phyloP scores from a whole-genome alignment of 2,797 vertebrate genomes.

The Halcyon leucocephala region DNA sequence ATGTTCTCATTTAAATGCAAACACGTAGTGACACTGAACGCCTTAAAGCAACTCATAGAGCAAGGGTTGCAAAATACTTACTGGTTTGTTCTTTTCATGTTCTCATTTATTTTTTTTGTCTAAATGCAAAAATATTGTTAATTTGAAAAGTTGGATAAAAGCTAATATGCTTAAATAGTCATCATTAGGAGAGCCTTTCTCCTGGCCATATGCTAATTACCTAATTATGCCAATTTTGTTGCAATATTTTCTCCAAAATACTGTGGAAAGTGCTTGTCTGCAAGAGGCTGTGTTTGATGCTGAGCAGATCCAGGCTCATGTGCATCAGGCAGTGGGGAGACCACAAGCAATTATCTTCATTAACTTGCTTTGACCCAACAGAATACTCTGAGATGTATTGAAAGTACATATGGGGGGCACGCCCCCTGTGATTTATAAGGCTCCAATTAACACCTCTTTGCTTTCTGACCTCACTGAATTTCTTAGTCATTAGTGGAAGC shows the following conservation, averaged over 20 bases:
- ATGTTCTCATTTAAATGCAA: not conserved
- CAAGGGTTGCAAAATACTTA: not conserved
- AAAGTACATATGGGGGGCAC: not conserved
- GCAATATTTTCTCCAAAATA: not conserved
- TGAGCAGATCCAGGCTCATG: not conserved
- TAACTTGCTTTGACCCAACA: not conserved
- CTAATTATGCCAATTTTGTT: not conserved
- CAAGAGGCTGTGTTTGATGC: not conserved
- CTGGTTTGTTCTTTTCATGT: not conserved
- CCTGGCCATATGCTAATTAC: not conserved
- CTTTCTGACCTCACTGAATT: not conserved
- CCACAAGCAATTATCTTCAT: conserved; percentile 27
- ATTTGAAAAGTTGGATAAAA: not conserved
- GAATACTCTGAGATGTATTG: not conserved
- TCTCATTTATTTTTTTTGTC: not conserved
- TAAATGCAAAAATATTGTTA: not conserved
- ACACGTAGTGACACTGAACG: fast-evolving
- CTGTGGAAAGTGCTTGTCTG: not conserved
- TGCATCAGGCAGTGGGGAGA: not conserved
- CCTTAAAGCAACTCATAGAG: not conserved
- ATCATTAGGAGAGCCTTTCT: not conserved
- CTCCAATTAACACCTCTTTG: not conserved
- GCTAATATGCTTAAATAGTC: not conserved
- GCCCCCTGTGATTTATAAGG: not conserved
- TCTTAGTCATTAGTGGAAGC: not conserved